Conservation (phyloP, 2,797 vertebrate species). For the Enteromius mattozi region DNA sequence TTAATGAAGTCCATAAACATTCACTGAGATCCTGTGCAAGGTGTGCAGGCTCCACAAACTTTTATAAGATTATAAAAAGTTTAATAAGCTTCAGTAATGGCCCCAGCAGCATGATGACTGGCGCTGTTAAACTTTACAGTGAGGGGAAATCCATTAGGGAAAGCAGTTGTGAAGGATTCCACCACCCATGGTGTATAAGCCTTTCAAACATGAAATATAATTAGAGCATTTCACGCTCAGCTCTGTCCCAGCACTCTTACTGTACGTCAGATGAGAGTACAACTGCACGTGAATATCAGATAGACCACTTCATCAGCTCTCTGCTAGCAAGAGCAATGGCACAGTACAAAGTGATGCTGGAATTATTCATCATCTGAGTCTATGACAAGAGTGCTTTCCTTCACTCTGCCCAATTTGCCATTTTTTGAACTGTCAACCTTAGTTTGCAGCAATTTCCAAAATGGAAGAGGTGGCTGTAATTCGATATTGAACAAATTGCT, state of each 20-base stretch:
- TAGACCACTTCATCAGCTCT: not conserved
- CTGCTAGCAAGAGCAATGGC: not conserved
- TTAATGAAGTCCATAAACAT: not conserved
- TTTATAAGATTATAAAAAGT: conserved; percentile 35
- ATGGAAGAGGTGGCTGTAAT: conserved; percentile 16
- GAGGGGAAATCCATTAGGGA: conserved; percentile 22
- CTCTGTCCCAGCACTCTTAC: conserved; percentile 1
- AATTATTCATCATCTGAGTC: not conserved
- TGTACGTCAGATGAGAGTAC: not conserved
- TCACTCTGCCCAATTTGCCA: not conserved
- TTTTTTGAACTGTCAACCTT: conserved; percentile 13
- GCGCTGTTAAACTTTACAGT: conserved; percentile 30
- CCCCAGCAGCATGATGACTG: conserved; percentile 4
- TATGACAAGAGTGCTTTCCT: conserved; percentile 4
- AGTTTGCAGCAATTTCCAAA: conserved; percentile 18
- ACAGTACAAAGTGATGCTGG: not conserved
- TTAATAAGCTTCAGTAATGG: conserved; percentile 30
- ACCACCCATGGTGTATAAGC: conserved; percentile 23
- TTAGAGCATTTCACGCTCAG: conserved; percentile 33
- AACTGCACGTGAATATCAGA: not conserved
- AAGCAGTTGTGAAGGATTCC: conserved; percentile 15
- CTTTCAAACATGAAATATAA: conserved; percentile 34
- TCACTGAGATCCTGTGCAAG: not conserved
- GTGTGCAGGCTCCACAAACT: conserved; percentile 34
- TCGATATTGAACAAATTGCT: conserved; percentile 9